Percentiles rank a stretch among this genome's conserved stretches.
Evolutionary conservation across 1,140 invertebrate genomes (phyloP).

Genomic region (Laodelphax striatellus): DNA sequence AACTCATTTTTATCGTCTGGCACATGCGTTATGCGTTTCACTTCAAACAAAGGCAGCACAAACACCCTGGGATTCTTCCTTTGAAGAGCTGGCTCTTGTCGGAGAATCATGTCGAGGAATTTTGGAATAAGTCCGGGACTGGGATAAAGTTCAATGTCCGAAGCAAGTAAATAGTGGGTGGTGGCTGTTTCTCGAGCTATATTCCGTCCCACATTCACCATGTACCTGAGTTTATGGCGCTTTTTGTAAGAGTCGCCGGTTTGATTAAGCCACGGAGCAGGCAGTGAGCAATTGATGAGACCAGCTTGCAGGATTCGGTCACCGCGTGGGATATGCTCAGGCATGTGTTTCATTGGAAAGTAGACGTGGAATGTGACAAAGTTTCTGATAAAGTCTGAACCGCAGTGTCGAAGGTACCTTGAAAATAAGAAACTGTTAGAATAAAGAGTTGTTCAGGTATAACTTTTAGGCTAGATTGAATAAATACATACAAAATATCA

Average conservation of each 20-base stretch:
- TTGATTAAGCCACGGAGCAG: conserved; percentile 55
- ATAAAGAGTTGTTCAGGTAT: too few relatives aligned
- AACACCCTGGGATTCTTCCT: conserved; percentile 62
- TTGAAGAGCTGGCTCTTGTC: conserved; percentile 48
- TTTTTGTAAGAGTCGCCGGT: conserved; percentile 58
- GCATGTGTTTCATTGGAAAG: conserved; percentile 74
- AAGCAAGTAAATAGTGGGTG: conserved; percentile 74
- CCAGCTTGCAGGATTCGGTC: conserved; percentile 39
- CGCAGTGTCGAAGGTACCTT: conserved; percentile 41
- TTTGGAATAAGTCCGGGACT: conserved; percentile 60
- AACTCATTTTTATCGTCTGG: conserved; percentile 37
- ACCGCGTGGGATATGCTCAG: conserved; percentile 51
- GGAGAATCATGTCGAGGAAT: conserved; percentile 71
- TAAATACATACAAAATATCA: too few relatives aligned
- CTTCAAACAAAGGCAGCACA: conserved; percentile 72
- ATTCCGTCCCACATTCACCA: conserved; percentile 79
- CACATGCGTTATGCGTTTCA: conserved; percentile 46
- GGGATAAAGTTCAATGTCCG: conserved; percentile 81
- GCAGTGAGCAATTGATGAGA: conserved; percentile 53
- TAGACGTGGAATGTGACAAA: conserved; percentile 77
- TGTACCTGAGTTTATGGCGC: conserved; percentile 68
- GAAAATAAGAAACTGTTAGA: conserved; percentile 3
- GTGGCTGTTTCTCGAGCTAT: conserved; percentile 67
- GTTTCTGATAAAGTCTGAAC: conserved; percentile 49
- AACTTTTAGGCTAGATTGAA: too few relatives aligned